Percentiles rank a stretch among this genome's conserved stretches.
These are phyloP conservation scores for Connochaetes taurinus DNA, from an alignment of 2,113 vertebrate species.

Conservation along the genomic window DNA sequence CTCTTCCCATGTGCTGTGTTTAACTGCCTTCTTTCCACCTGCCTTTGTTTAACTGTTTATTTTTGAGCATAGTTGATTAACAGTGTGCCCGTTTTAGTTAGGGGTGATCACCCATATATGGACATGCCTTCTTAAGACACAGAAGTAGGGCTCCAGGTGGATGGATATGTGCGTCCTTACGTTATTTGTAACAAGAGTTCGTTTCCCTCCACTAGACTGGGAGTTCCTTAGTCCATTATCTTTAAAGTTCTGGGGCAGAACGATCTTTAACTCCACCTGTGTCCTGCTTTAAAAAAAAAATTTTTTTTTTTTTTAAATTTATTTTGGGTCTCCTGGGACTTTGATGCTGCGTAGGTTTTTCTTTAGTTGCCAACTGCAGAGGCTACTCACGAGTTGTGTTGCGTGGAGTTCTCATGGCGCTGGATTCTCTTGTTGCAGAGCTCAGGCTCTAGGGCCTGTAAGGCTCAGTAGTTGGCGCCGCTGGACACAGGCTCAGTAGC, in stretches of 20 bases:
- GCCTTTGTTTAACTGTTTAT: neutral
- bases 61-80: neutral
- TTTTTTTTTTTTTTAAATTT: neutral
- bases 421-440: neutral
- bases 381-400: neutral
- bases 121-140: neutral
- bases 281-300: neutral
- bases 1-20: no score
- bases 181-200: neutral
- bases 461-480: neutral
- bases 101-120: accelerated
- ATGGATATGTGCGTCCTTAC: accelerated
- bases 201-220: neutral
- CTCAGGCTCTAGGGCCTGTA: neutral
- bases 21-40: neutral
- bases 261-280: neutral
- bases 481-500: neutral
- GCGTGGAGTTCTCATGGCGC: neutral
- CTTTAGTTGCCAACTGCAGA: neutral
- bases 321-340: neutral
- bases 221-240: neutral
- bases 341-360: neutral
- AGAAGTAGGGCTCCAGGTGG: accelerated
- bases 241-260: neutral
- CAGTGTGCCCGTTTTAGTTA: neutral